A percentile compares a stretch with the other conserved stretches of the same genome.
Evolutionary conservation across 2,113 vertebrate species (phyloP).

Genomic region (Alectura lathami): DNA sequence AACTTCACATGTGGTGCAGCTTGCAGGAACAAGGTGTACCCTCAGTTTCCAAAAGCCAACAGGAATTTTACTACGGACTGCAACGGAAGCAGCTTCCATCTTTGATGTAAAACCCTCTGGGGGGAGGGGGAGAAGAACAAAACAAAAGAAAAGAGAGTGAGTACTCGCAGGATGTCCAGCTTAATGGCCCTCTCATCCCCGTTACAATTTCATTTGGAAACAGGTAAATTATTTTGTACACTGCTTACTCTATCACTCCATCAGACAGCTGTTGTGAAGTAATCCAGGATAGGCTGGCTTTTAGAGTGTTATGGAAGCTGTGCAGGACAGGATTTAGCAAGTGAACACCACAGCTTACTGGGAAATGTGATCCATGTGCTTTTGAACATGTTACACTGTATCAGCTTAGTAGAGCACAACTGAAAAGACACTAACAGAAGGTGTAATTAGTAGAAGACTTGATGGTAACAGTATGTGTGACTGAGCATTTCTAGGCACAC

Average conservation of each 20-base stretch:
- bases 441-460: background rate
- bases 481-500: background rate
- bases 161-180: background rate
- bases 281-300: background rate
- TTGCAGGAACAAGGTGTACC: background rate
- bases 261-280: background rate
- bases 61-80: background rate
- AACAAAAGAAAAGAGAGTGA: background rate
- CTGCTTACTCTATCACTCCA: background rate
- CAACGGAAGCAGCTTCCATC: background rate
- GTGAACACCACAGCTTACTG: background rate
- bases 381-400: accelerated
- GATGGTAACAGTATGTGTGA: background rate
- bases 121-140: background rate
- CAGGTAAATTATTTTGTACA: background rate
- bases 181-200: background rate
- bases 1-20: accelerated
- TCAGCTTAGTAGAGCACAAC: background rate
- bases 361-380: background rate
- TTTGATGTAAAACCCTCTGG: background rate
- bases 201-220: background rate
- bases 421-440: background rate
- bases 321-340: background rate
- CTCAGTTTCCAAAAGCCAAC: background rate
- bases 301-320: background rate